These are phyloP conservation scores for Eumeta japonica DNA, from an alignment of 1,140 invertebrate species.

Conservation along the genomic window DNA sequence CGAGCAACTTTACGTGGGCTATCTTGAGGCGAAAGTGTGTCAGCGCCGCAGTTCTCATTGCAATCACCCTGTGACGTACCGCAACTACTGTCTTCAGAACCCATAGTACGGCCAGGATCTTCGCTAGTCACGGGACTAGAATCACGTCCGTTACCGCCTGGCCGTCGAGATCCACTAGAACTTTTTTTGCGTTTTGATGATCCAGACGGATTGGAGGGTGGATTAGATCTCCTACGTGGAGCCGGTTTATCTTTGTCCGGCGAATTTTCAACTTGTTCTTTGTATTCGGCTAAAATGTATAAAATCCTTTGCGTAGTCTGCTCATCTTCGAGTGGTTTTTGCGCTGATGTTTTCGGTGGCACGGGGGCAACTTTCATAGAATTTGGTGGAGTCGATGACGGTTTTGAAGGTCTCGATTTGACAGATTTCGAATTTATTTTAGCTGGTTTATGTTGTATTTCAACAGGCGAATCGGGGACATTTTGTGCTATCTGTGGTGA, in stretches of 20 bases:
- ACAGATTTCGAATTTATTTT: slow-evolving; percentile 52
- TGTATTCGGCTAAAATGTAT: slow-evolving; percentile 78
- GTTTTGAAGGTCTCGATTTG: slow-evolving; percentile 57
- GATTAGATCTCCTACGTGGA: slow-evolving; percentile 70
- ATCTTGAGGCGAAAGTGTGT: slow-evolving; percentile 50
- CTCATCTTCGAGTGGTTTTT: slow-evolving; percentile 79
- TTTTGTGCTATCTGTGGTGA: slow-evolving; percentile 40
- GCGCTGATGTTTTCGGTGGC: slow-evolving; percentile 66
- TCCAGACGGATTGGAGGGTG: slow-evolving; percentile 69
- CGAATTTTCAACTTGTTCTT: slow-evolving; percentile 75
- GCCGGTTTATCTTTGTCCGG: slow-evolving; percentile 82
- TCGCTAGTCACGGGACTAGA: slow-evolving; percentile 63
- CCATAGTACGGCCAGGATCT: slow-evolving; percentile 65
- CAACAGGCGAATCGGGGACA: slow-evolving; percentile 39
- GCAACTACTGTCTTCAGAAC: slow-evolving; percentile 70
- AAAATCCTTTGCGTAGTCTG: slow-evolving; percentile 78
- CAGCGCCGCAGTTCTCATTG: slow-evolving; percentile 41
- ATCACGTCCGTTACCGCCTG: slow-evolving; percentile 45
- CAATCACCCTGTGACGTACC: slow-evolving; percentile 62
- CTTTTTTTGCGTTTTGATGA: slow-evolving; percentile 74
- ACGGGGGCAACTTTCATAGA: slow-evolving; percentile 66
- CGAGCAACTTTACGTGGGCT: slow-evolving; percentile 49
- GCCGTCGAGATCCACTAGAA: slow-evolving; percentile 57
- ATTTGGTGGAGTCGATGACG: slow-evolving; percentile 58
- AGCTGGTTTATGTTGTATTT: slow-evolving; percentile 34